These are phyloP conservation scores for Ligdia adustata DNA, from an alignment of 2,888 invertebrate species.

Conservation along the genomic window DNA sequence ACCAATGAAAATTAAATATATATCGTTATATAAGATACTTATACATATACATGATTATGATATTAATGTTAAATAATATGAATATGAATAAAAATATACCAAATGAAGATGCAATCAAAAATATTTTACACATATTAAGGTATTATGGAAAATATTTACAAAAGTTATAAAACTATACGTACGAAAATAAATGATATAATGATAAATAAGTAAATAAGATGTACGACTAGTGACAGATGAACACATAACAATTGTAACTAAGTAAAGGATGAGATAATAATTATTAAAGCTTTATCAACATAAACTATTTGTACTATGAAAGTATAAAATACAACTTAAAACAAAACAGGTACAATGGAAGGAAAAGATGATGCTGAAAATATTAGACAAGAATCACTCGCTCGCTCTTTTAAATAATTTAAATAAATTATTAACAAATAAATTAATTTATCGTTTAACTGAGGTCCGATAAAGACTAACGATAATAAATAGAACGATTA, in stretches of 20 bases:
- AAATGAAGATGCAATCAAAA: constrained; percentile 70
- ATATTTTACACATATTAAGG: constrained; percentile 69
- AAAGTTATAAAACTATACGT: constrained; percentile 53
- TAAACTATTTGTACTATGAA: constrained; percentile 63
- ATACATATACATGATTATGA: constrained; percentile 45
- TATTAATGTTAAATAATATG: constrained; percentile 38
- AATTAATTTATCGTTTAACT: constrained; percentile 66
- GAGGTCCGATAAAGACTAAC: constrained; percentile 61
- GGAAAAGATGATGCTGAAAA: constrained; percentile 41
- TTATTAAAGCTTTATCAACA: constrained; percentile 65
- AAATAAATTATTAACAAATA: constrained; percentile 74
- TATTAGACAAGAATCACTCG: constrained; percentile 69
- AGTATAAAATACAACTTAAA: constrained; percentile 49
- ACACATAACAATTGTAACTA: constrained; percentile 51
- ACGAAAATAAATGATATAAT: constrained; percentile 15
- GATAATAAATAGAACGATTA: constrained; percentile 37
- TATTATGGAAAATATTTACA: constrained; percentile 77
- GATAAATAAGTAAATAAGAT: constrained; percentile 32
- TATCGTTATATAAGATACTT: constrained; percentile 29
- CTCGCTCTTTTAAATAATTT: constrained; percentile 59
- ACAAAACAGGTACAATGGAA: constrained; percentile 66
- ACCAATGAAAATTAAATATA: constrained; percentile 21
- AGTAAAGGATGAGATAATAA: constrained; percentile 47
- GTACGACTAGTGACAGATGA: constrained; percentile 57
- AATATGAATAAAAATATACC: constrained; percentile 37